Evolutionary conservation across 2,113 vertebrate genomes (phyloP).

Genomic region (Nesospiza acunhae): DNA sequence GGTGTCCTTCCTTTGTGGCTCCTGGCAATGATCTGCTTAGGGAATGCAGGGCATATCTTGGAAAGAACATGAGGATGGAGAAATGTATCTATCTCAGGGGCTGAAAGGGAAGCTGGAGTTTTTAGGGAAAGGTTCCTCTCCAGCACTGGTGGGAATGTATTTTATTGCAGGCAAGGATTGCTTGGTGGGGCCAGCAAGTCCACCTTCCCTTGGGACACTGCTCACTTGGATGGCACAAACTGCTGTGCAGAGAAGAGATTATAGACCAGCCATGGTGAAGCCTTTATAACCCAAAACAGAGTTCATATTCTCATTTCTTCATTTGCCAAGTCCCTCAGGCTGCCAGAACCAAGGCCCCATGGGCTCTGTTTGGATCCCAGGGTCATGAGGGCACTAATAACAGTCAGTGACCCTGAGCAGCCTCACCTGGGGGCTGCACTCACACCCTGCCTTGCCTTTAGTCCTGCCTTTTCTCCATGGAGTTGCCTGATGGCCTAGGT

Average conservation of each 20-base stretch:
- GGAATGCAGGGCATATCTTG: background rate
- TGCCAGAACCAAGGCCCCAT: background rate
- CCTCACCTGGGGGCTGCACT: background rate
- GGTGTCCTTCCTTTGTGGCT: background rate
- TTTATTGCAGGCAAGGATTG: background rate
- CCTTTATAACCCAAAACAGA: background rate
- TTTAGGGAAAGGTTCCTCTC: background rate
- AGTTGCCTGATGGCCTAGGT: background rate
- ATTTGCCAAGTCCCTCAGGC: background rate
- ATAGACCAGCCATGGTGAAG: background rate
- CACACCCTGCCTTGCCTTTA: background rate
- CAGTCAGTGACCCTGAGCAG: background rate
- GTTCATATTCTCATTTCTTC: background rate
- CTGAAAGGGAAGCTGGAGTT: background rate
- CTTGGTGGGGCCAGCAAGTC: background rate
- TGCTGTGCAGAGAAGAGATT: background rate
- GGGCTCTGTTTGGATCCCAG: background rate
- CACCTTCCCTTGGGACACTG: background rate
- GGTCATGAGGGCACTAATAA: background rate
- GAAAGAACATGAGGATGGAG: background rate
- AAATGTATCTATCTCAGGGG: background rate
- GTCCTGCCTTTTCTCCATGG: background rate
- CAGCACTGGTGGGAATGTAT: background rate
- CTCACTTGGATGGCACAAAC: background rate
- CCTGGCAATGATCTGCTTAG: background rate